Base-by-base conservation (phyloP, 92 coral and sea anemone species). In the Palythoa grandiflora region DNA sequence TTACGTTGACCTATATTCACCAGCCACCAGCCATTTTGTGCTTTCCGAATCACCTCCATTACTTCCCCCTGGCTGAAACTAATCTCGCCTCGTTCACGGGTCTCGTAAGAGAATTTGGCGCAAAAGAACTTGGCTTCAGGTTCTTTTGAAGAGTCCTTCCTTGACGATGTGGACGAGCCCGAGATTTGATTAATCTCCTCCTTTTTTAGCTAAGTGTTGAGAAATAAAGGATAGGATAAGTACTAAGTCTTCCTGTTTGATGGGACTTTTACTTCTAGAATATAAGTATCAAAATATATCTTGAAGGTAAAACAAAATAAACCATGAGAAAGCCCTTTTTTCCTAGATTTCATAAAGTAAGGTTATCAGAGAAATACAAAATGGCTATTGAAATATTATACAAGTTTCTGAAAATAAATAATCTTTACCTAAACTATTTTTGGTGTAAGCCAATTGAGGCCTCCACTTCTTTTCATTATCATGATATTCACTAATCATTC, bases 1-100 rank as follows among this genome's bases (percentile, higher is more conserved):
- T 81, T 81, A 11, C 38, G 44, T 10, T 81, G 20, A 17, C 76
- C 86, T 2, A 81, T 65, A 13, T 48, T 5, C 10, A 81, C 86
- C 75, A 81, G 10, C 86, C 86, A 81, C 86, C 86, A 81, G 21
- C 86, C 86, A 47, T 50, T 81, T 71, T 21, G 61, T 1, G 76
- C 20, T 71, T 66, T 81, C 44, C 75, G 57, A 35, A 81, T 81
- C 12, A 81, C 86, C 16, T 81, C 75, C 76, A 81, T 81, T 66
- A 11, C 55, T 4, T 81, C 75, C 2, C 86, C 86, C 37, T 81
- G 38, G 16, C 20, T 13, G 61, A 81, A 81, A 17, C 86, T 51
- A 48, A 81, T 63, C 52, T 81, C 86, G 1, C 86, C 76, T 20
- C 63, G 63, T 47, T 66, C 86, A 13, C 86, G 6, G 40, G 86